phyloP scores from a whole-genome alignment of 2,113 vertebrate genomes.

The Hypomesus transpacificus region DNA sequence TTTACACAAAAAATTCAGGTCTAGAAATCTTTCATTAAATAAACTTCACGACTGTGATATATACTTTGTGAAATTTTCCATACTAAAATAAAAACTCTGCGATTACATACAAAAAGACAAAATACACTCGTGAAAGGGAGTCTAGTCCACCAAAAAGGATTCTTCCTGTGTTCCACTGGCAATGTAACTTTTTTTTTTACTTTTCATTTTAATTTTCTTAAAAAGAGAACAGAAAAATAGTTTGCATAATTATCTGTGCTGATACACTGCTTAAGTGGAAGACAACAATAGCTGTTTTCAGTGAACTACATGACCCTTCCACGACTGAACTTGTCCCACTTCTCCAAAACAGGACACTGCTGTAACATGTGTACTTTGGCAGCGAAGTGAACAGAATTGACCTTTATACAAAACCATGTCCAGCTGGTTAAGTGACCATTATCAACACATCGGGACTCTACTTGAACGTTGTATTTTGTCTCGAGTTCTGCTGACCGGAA shows the following conservation, averaged over 20 bases:
- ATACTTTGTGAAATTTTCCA: constrained; percentile 83
- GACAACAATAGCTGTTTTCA: constrained; percentile 89
- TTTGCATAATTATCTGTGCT: constrained; percentile 91
- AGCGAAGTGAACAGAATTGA: constrained; percentile 78
- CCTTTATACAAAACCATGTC: constrained; percentile 56
- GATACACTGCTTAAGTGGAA: constrained; percentile 91
- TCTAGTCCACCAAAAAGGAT: constrained; percentile 89
- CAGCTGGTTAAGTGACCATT: constrained; percentile 59
- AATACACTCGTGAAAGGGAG: constrained; percentile 91
- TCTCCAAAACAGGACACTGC: constrained; percentile 88
- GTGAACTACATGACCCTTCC: constrained; percentile 83
- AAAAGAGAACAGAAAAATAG: constrained; percentile 76
- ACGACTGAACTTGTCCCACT: constrained; percentile 90
- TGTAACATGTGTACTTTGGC: constrained; percentile 85
- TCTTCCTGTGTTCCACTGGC: constrained; percentile 85
- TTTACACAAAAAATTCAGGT: constrained; percentile 90
- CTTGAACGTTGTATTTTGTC: constrained; percentile 23
- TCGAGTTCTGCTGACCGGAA: constrained; percentile 33
- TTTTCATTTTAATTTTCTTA: constrained; percentile 41
- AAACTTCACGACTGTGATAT: constrained; percentile 87
- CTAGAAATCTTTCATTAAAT: constrained; percentile 92
- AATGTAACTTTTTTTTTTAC: constrained; percentile 73
- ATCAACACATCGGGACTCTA: constrained; percentile 35
- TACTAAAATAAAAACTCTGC: constrained; percentile 99
- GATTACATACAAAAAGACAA: constrained; percentile 96